Base-by-base conservation (phyloP, 2,797 vertebrate species). In the Pampus argenteus region DNA sequence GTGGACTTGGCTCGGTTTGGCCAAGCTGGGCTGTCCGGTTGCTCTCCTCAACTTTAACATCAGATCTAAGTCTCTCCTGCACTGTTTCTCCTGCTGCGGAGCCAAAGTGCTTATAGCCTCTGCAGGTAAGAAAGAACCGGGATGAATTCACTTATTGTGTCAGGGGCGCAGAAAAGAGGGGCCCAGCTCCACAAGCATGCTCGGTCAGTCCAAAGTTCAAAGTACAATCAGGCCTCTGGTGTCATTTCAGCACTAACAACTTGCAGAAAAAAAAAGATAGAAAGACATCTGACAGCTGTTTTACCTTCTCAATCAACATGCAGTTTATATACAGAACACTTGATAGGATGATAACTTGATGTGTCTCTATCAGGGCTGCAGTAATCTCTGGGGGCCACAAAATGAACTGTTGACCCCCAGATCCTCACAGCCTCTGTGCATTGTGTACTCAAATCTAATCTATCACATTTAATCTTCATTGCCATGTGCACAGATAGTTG, bases 31-130 rank as follows among this genome's bases (percentile, higher is more conserved):
- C 74, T 98, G 97, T 20, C 70, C 94, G 20, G 79, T 92, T 8
- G 92, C 96, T 5, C 94, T 97, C 70, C 95, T 98, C 44, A 98
- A 97, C 92, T 92, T 71, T 61, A 95, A 95, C 92, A 90, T 97
- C 78, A 83, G 96, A 13, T 89, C 93, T 22, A 94, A 90, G 60
- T 95, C 96, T n/a, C 88, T 98, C 76, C 58, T 96, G 81, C 96
- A 96, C 88, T 97, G 95, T 40, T 96, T 97, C 84, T 94, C 94
- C 56, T 94, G 94, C 90, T 95, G 94, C 31, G 93, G 91, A 0
- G 95, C 97, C 60, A 95, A 91, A 64, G 93, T 95, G 22, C 88
- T 97, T 47, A 87, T 98, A 71, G 89, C 89, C 5, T 91, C 90
- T 0, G 81, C 94, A 92, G 96, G 96, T 97, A 91, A 94, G 91